Conservation (phyloP, 2,797 vertebrate genomes). For the Megaceryle alcyon region DNA sequence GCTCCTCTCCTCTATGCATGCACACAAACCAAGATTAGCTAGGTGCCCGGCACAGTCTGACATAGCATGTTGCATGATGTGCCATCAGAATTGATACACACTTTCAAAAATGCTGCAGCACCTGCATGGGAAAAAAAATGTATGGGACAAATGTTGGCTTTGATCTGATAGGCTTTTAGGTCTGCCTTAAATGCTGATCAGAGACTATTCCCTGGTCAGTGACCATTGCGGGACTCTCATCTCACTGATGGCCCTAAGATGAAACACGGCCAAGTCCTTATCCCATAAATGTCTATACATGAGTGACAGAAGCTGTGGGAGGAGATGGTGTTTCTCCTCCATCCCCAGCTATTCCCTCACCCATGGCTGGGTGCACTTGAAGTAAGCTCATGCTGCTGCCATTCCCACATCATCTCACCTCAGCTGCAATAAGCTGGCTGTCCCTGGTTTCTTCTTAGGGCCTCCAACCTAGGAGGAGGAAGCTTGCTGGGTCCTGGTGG, state of each 20-base stretch:
- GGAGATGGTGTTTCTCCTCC: background rate
- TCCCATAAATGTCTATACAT: background rate
- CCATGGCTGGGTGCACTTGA: background rate
- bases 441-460: background rate
- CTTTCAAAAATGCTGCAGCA: background rate
- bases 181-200: background rate
- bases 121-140: background rate
- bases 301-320: background rate
- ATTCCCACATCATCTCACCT: background rate
- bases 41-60: background rate
- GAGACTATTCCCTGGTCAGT: background rate
- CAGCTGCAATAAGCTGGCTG: background rate
- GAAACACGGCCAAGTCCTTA: background rate
- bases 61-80: background rate
- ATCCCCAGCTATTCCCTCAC: background rate
- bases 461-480: background rate
- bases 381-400: background rate
- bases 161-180: background rate
- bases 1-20: background rate
- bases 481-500: background rate
- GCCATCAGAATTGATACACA: background rate
- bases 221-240: background rate
- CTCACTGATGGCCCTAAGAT: background rate
- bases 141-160: accelerated
- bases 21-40: background rate